Base-by-base conservation (phyloP, 1,140 invertebrate genomes). In the Oedothorax gibbosus region DNA sequence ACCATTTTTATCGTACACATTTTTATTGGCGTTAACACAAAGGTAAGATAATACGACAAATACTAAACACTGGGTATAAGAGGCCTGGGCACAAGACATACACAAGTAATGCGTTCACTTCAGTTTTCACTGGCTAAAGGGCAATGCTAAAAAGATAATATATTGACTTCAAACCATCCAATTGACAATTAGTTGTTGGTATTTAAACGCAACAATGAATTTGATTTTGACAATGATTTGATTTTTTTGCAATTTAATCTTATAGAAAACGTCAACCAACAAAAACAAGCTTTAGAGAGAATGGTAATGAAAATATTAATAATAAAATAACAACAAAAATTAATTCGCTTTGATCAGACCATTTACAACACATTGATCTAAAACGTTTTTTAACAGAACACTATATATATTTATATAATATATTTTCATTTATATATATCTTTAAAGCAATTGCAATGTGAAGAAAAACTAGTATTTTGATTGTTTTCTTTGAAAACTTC, bases 401-500 rank as follows among this genome's bases (percentile, higher is more conserved):
- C 81, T 84, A 84, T 84, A 84, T 84, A 84, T 84, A 84, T 84
- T 84, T 75, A 84, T 84, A 75, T 76, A 84, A 84, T 84, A 84
- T 84, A 75, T 84, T 53, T 50, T 81, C 69, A 84, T 84, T 75
- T 66, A 84, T 84, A 84, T 82, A 81, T 84, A 84, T 84, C 71
- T 84, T 84, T 72, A 84, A 84, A 84, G 81, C 81, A 84, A 84
- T 84, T 84, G 72, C 81, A 84, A 84, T 84, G 81, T 84, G 81
- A 84, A 84, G 81, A 84, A 84, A 82, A 73, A 79, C 80, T 82
- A 84, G 69, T 62, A 75, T 84, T 84, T 84, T 84, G 81, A 84
- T 84, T 84, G 81, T 84, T 84, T 75, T 84, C 81, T 71, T 82
- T 84, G 72, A 84, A 84, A 84, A 84, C 81, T 66, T 84, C 81